A percentile compares a stretch with the other conserved stretches of the same genome.
Evolutionary conservation across 2,797 vertebrate species (phyloP).

Genomic region (Mus minutoides): DNA sequence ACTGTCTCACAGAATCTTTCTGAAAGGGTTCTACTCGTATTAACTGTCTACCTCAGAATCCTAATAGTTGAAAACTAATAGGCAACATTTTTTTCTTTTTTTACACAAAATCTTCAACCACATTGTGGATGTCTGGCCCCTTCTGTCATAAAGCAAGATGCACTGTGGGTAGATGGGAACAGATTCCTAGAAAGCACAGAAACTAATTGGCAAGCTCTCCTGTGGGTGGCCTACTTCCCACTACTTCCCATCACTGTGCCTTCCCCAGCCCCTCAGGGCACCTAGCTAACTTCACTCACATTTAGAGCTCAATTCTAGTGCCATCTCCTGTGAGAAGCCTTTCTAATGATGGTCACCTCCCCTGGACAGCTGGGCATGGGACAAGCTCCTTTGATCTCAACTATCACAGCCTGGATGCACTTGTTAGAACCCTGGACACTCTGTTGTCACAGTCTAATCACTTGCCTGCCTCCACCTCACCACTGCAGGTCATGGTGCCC

Average conservation of each 20-base stretch:
- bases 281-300: neutral
- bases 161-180: neutral
- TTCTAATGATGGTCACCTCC: neutral
- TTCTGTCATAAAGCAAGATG: neutral
- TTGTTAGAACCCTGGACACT: neutral
- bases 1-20: neutral
- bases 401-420: neutral
- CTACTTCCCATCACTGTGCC: too few species aligned
- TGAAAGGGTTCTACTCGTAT: neutral
- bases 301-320: neutral
- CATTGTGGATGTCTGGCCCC: neutral
- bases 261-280: rapidly evolving
- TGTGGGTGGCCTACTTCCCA: rapidly evolving
- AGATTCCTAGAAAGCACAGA: neutral
- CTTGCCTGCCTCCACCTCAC: neutral
- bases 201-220: neutral
- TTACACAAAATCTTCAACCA: neutral
- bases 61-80: neutral
- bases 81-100: neutral
- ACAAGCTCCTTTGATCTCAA: neutral
- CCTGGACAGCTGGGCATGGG: neutral
- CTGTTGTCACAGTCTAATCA: neutral
- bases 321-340: neutral
- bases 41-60: neutral
- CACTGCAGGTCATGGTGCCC: neutral